Evolutionary conservation across 2,888 invertebrate genomes (phyloP), one percentile per base, ranked within the genome.

Genomic region (Chloroclystis v-ata): DNA sequence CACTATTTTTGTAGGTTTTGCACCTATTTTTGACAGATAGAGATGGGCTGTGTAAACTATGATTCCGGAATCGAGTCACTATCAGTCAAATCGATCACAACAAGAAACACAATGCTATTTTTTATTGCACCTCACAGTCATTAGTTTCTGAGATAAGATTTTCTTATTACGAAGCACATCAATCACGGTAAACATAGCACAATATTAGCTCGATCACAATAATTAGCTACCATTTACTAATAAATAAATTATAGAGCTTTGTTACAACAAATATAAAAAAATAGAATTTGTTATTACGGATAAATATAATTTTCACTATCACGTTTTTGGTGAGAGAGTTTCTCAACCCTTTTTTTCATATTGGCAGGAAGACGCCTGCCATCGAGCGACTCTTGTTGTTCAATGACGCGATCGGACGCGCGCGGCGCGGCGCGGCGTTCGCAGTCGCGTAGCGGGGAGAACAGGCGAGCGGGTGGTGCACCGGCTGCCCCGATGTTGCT

Each of bases 321-420:
- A 78, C 82, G 84, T 82, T 71, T 82, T 82, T 84, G 77, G 75
- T 79, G 69, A 74, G 67, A 75, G 81, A 83, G 81, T 82, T 77
- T 72, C 69, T 75, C 71, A 75, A 81, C 78, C 80, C 78, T 81
- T 78, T 75, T 80, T 78, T 80, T 85, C 86, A 87, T 87, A 82
- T 84, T 86, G 86, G 83, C 85, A 83, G 84, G 72, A 78, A 75
- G 69, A 78, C 86, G 86, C 76, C 84, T 84, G 82, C 85, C 85
- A 83, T 82, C 82, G 80, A 86, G 80, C 84, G 77, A 83, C 82
- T 81, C 86, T 86, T 85, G 86, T 85, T 86, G 81, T 83, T 86
- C 82, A 87, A 87, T 87, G 86, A 86, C 86, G 86, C 86, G 84
- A 75, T 80, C 70, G 71, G 67, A 70, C 71, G 71, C 71, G 71